Base-by-base conservation (phyloP, 2,113 vertebrate species). In the Stercorarius parasiticus region DNA sequence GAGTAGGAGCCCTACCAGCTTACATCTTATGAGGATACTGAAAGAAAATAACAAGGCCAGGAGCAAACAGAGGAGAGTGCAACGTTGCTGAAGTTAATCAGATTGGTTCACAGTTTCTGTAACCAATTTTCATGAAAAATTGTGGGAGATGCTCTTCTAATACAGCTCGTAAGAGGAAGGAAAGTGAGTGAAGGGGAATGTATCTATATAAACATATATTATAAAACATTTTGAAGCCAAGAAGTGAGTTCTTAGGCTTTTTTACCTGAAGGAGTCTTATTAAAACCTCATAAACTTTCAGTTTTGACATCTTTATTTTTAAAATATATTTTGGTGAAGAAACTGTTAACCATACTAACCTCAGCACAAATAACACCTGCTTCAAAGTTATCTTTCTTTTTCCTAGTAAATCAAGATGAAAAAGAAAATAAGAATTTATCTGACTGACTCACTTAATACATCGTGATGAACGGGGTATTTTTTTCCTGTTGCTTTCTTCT, bases 381-480 rank as follows among this genome's bases (percentile, higher is more conserved):
- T 89, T 67, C 42, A 32, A 86, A 78, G 16, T 64, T 34, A 50
- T 21, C 18, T 62, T 86, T 55, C 50, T 87, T 89, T 96, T 78
- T 90, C 30, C 27, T 73, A 22, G 1, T 62, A 83, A 74, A 73
- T 88, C 43, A 52, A 25, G 17, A 62, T 32, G 12, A 89, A 30
- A 76, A 82, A 82, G 43, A 50, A 88, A 90, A 0, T 25, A 71
- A 79, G 9, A 77, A 77, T 69, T 80, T 50, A 77, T 80, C 55
- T 93, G 94, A 98, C 55, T 93, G 94, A 98, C 98, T 98, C 91
- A 99, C 99, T 97, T 99, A 96, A 98, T 77, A 93, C 69, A 95
- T 49, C 47, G 94, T 52, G 98, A 62, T 55, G 96, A 90, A 73
- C 92, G 73, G 11, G 64, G 90, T 43, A 61, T 78, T 97, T 97